These are phyloP conservation scores for Streblospio benedicti DNA, from an alignment of 1,140 invertebrate species.

Conservation along the genomic window DNA sequence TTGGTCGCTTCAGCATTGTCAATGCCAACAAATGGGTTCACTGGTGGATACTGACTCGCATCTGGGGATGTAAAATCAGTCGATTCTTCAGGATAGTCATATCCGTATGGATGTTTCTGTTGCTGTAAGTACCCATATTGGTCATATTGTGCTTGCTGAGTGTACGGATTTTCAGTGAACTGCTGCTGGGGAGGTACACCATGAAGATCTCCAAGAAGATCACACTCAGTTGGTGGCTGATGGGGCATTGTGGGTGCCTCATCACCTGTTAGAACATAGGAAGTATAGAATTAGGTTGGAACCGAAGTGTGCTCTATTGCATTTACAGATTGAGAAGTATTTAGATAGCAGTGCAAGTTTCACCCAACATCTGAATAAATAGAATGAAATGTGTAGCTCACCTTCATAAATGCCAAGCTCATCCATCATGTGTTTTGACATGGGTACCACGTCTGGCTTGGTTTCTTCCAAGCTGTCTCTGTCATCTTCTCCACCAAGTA, in stretches of 20 bases:
- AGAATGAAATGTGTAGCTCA: neutral
- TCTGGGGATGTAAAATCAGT: slow-evolving; percentile 27
- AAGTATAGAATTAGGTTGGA: no score
- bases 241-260: no score
- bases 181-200: no score
- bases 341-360: no score
- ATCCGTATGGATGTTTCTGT: slow-evolving; percentile 3
- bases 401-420: slow-evolving; percentile 7
- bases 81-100: slow-evolving; percentile 13
- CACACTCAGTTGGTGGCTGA: no score
- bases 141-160: neutral
- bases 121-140: neutral
- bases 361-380: no score
- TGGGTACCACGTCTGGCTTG: neutral
- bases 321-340: no score
- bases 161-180: no score
- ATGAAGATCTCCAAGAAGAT: no score
- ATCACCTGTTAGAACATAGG: no score
- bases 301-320: no score
- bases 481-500: neutral
- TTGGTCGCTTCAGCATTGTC: slow-evolving; percentile 4
- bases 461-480: slow-evolving; percentile 2
- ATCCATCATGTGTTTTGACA: neutral
- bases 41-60: slow-evolving; percentile 9
- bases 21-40: slow-evolving; percentile 13